phyloP scores from a whole-genome alignment of 2,888 invertebrate species.

The Trichogramma dendrolimi region DNA sequence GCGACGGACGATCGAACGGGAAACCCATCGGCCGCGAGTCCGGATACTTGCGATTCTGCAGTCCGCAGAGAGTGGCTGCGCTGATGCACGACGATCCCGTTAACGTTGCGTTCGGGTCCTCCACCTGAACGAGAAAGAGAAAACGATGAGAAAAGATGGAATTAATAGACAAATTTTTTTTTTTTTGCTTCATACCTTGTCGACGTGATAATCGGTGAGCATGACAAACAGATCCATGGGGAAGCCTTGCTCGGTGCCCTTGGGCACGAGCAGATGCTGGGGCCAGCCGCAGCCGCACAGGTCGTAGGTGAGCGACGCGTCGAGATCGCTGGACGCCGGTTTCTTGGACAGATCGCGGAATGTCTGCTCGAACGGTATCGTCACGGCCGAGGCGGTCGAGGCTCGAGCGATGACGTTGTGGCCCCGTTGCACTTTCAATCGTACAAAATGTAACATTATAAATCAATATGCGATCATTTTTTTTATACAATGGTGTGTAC shows the following conservation, averaged over 20 bases:
- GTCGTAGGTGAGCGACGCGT: conserved; percentile 58
- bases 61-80: conserved; percentile 74
- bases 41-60: conserved; percentile 71
- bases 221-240: conserved; percentile 70
- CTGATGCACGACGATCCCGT: conserved; percentile 48
- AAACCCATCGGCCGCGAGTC: conserved; percentile 80
- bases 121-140: not conserved
- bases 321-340: conserved; percentile 57
- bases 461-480: too few species aligned
- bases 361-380: conserved; percentile 77
- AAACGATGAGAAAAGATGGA: not conserved
- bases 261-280: conserved; percentile 73
- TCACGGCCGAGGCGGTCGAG: conserved; percentile 72
- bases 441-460: too few species aligned
- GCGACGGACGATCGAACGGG: conserved; percentile 69
- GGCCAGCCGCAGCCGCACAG: conserved; percentile 90
- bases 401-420: conserved; percentile 63
- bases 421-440: conserved; percentile 67
- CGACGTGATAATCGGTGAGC: conserved; percentile 69
- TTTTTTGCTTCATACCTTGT: conserved; percentile 50
- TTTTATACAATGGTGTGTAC: too few species aligned
- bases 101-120: conserved; percentile 52
- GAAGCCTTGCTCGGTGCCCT: conserved; percentile 65
- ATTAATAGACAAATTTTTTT: too few species aligned
- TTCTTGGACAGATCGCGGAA: conserved; percentile 67